phyloP scores from a whole-genome alignment of 2,113 vertebrate genomes.

The Toxotes jaculatrix region DNA sequence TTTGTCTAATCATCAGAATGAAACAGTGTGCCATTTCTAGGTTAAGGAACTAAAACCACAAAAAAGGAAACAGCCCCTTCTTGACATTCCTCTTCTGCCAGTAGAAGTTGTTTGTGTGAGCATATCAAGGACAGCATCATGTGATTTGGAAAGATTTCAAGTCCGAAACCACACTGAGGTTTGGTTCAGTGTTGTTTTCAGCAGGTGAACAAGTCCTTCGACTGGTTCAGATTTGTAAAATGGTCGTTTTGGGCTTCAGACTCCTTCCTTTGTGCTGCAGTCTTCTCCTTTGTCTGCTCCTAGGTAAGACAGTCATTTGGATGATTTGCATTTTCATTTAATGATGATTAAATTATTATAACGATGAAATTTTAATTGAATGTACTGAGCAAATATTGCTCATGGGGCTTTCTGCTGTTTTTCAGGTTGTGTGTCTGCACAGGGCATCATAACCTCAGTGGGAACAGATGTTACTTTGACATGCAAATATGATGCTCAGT shows the following conservation, averaged over 20 bases:
- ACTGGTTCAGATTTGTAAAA: constrained; percentile 27
- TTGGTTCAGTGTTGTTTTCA: constrained; percentile 25
- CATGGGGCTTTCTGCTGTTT: background rate
- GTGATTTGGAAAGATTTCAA: constrained; percentile 72
- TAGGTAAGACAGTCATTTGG: constrained; percentile 55
- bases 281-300: constrained; percentile 51
- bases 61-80: constrained; percentile 68
- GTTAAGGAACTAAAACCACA: constrained; percentile 80
- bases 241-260: constrained; percentile 13
- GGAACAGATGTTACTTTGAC: constrained; percentile 68
- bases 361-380: background rate
- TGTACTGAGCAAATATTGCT: background rate
- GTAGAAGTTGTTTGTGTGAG: constrained; percentile 73
- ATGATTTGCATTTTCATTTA: background rate
- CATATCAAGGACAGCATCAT: constrained; percentile 64
- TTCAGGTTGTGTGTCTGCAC: constrained; percentile 44
- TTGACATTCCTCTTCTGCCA: constrained; percentile 59
- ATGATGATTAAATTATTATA: background rate
- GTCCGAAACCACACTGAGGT: constrained; percentile 41
- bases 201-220: constrained; percentile 35
- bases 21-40: constrained; percentile 24
- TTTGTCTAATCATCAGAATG: constrained; percentile 64
- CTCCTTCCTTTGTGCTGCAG: background rate
- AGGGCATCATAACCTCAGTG: constrained; percentile 48
- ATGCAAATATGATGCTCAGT: constrained; percentile 69